Evolutionary conservation across 2,888 invertebrate species (phyloP).

Genomic region (Blastobasis lacticolella): DNA sequence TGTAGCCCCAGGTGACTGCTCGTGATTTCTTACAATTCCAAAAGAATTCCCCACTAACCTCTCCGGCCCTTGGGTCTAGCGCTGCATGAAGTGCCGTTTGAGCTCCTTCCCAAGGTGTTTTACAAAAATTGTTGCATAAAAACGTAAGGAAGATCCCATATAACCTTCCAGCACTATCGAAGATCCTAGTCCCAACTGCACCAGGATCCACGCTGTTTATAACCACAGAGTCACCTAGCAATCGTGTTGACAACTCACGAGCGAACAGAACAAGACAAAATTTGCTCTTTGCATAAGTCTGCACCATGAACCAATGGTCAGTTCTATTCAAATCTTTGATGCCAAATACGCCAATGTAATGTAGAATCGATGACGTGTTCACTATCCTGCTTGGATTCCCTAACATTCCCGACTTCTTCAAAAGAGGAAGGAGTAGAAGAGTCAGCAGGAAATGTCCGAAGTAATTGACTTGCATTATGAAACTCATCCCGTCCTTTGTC

Average conservation of each 20-base stretch:
- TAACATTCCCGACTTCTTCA: slow-evolving; percentile 60
- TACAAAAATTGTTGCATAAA: slow-evolving; percentile 58
- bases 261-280: slow-evolving; percentile 81
- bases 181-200: slow-evolving; percentile 81
- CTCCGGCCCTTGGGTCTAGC: slow-evolving; percentile 77
- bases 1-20: slow-evolving; percentile 70
- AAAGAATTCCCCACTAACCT: slow-evolving; percentile 80
- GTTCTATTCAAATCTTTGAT: slow-evolving; percentile 77
- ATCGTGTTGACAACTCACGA: slow-evolving; percentile 75
- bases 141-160: slow-evolving; percentile 38
- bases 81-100: slow-evolving; percentile 82
- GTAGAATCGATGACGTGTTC: slow-evolving; percentile 80
- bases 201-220: slow-evolving; percentile 86
- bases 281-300: slow-evolving; percentile 65
- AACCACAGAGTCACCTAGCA: slow-evolving; percentile 76
- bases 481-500: slow-evolving; percentile 84
- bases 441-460: slow-evolving; percentile 91
- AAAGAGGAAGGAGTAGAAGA: slow-evolving; percentile 83
- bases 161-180: slow-evolving; percentile 62
- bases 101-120: slow-evolving; percentile 81
- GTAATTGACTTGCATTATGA: slow-evolving; percentile 89
- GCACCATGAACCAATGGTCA: slow-evolving; percentile 51
- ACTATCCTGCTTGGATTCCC: slow-evolving; percentile 79
- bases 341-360: slow-evolving; percentile 76
- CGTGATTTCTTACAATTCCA: slow-evolving; percentile 78